Evolutionary conservation across 1,140 invertebrate genomes (phyloP).

Genomic region (Schlechtendalia chinensis): DNA sequence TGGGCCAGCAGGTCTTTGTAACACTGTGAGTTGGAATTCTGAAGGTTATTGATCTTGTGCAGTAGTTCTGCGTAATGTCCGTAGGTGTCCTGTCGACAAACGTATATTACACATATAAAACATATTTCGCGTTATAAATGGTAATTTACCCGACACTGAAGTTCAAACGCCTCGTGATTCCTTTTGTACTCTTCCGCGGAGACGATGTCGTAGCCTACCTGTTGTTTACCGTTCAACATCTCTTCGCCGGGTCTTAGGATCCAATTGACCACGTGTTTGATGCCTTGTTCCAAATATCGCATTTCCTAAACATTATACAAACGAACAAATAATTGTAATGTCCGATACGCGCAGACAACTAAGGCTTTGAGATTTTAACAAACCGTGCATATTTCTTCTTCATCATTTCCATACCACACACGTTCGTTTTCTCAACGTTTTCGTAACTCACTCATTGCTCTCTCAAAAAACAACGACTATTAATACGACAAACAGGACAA

Average conservation of each 20-base stretch:
- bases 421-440: no score
- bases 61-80: conserved; percentile 73
- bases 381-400: no score
- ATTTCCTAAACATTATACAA: conserved; percentile 58
- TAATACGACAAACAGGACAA: no score
- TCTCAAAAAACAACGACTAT: no score
- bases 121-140: background rate
- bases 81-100: conserved; percentile 64
- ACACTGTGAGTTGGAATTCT: conserved; percentile 58
- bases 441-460: no score
- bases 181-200: conserved; percentile 69
- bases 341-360: no score
- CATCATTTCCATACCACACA: no score
- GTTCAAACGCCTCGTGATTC: conserved; percentile 73
- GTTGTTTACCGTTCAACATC: conserved; percentile 67
- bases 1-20: conserved; percentile 66
- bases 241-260: conserved; percentile 72
- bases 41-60: conserved; percentile 65
- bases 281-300: conserved; percentile 63
- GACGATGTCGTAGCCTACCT: conserved; percentile 71
- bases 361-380: no score
- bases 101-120: background rate
- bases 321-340: no score
- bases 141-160: conserved; percentile 68
- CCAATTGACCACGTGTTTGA: conserved; percentile 72